phyloP scores from a whole-genome alignment of 2,113 vertebrate species.

The Syngnathus scovelli region DNA sequence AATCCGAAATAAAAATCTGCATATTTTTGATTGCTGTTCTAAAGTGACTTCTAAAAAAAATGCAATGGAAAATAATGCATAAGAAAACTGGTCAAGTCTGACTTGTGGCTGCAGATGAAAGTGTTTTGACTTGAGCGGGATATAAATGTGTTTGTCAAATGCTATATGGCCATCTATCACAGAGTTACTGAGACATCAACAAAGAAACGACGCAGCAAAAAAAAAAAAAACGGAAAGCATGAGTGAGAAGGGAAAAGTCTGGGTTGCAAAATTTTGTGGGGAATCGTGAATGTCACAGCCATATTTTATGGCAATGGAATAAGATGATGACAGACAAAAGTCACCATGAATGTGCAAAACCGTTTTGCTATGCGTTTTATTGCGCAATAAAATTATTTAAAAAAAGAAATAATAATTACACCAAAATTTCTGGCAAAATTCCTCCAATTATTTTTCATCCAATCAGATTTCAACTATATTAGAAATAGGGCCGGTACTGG shows the following conservation, averaged over 20 bases:
- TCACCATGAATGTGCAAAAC: no score
- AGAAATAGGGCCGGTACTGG: no score
- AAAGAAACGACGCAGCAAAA: background rate
- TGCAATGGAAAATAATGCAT: background rate
- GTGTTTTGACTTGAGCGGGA: background rate
- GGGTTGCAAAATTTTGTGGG: no score
- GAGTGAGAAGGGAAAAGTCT: background rate
- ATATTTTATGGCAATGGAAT: no score
- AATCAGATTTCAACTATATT: no score
- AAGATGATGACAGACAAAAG: no score
- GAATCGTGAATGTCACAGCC: no score
- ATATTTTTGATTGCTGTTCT: background rate
- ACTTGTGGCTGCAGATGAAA: background rate
- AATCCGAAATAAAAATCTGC: background rate
- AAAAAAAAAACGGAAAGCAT: background rate
- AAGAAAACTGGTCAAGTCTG: background rate
- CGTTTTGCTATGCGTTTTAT: no score
- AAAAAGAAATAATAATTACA: no score
- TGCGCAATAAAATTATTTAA: no score
- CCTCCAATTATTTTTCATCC: no score
- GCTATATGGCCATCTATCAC: background rate
- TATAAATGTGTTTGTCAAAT: slow-evolving; percentile 4
- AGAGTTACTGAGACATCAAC: background rate
- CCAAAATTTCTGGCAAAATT: no score
- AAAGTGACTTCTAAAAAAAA: background rate